Evolutionary conservation across 2,797 vertebrate species (phyloP), one percentile per base, ranked within the genome.

Genomic region (Poeciliopsis infans): DNA sequence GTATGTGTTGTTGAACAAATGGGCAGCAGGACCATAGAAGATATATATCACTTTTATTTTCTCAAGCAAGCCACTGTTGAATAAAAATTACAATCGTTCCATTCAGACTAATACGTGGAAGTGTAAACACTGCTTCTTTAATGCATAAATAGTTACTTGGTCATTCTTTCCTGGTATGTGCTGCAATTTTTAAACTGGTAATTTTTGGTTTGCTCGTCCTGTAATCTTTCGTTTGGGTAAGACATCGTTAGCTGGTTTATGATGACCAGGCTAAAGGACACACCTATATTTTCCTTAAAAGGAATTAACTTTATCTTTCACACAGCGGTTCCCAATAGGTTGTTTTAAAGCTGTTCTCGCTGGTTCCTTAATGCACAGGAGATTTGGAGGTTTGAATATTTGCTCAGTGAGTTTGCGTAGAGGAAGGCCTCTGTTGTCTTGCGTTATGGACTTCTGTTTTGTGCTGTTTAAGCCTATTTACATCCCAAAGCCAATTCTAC

Each of bases 21-120:
- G 53, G 59, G 33, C 46, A 82, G 31, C 49, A 57, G 66, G 64
- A 45, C 74, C 39, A 79, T 25, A 46, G 82, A 72, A 76, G 74
- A 76, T 77, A 74, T 86, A 92, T 86, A 87, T 81, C 78, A 80
- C 77, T 94, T 95, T 95, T 94, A 93, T 95, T 95, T 89, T 90
- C 71, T 84, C 81, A 91, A 88, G 78, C 89, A 93, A 93, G 86
- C 79, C 79, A 88, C 83, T 76, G 33, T 77, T 86, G 1, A 49
- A 78, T 81, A 84, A 88, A 82, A 77, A 75, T 80, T 20, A 84
- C 28, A 70, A 75, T 85, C 79, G 82, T 70, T 76, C 61, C 57
- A 71, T 61, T 85, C 86, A 79, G 69, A 83, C 73, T 75, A 84
- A 82, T 86, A 87, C 77, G 80, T 71, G 55, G 82, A 80, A 85